phyloP scores from a whole-genome alignment of 2,888 invertebrate species.

The Trissolcus brochymenae region DNA sequence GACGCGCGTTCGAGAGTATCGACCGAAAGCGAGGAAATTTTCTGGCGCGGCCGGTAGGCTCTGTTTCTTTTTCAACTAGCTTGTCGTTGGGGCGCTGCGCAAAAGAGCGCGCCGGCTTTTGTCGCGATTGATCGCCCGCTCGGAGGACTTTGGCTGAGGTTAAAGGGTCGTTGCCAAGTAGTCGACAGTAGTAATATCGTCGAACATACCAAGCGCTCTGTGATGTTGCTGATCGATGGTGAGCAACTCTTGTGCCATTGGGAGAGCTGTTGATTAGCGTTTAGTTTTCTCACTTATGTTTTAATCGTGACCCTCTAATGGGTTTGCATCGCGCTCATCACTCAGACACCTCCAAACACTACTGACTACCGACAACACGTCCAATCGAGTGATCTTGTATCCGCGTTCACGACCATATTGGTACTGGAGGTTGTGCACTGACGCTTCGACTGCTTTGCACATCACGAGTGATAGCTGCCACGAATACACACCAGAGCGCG shows the following conservation, averaged over 20 bases:
- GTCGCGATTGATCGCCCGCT: slow-evolving; percentile 33
- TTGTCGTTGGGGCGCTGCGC: slow-evolving; percentile 31
- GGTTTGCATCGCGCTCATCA: slow-evolving; percentile 16
- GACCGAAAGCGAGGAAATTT: slow-evolving; percentile 24
- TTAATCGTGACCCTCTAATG: slow-evolving; percentile 1
- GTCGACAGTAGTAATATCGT: slow-evolving; percentile 14
- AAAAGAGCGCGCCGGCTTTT: slow-evolving; percentile 33
- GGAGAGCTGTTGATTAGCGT: slow-evolving; percentile 3
- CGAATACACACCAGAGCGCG: slow-evolving; percentile 20
- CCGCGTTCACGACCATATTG: slow-evolving; percentile 52
- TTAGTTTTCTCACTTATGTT: slow-evolving; percentile 8
- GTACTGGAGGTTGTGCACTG: slow-evolving; percentile 37
- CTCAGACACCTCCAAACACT: slow-evolving; percentile 24
- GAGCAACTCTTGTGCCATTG: slow-evolving; percentile 37
- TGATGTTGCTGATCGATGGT: slow-evolving; percentile 24
- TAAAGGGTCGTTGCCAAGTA: slow-evolving; percentile 5
- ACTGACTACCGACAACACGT: slow-evolving; percentile 45
- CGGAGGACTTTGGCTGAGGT: slow-evolving; percentile 1
- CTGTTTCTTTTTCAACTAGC: slow-evolving; percentile 64
- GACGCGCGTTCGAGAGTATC: slow-evolving; percentile 29
- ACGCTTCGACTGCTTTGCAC: slow-evolving; percentile 21
- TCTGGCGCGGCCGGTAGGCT: slow-evolving; percentile 10
- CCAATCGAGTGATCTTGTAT: slow-evolving; percentile 22
- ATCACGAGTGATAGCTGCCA: slow-evolving; percentile 22
- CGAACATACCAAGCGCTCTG: slow-evolving; percentile 45